Evolutionary conservation across 2,113 vertebrate genomes (phyloP).

Genomic region (Bufo gargarizans): DNA sequence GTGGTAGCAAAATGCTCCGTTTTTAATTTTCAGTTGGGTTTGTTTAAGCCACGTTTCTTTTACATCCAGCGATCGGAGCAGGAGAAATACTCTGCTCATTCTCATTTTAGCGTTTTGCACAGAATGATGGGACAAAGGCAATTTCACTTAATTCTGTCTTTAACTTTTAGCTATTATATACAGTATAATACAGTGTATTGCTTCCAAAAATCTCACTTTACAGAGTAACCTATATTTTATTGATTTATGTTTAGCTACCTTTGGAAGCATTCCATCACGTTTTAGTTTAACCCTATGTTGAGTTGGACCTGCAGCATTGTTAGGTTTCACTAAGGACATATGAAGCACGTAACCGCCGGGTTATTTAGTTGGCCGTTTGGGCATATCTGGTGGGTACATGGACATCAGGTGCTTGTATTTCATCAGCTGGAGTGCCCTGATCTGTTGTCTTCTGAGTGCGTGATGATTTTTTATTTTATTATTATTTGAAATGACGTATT

Average conservation of each 20-base stretch:
- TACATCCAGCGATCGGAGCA: neutral
- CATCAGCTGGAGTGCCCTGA: neutral
- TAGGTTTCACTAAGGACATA: neutral
- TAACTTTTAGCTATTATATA: conserved; percentile 11
- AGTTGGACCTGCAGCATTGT: neutral
- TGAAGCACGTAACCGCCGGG: neutral
- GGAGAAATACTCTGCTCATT: neutral
- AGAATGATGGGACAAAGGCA: conserved; percentile 36
- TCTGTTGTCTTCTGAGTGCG: too few relatives aligned
- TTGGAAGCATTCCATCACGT: neutral
- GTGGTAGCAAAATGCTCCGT: neutral
- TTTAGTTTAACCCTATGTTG: neutral
- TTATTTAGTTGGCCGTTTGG: neutral
- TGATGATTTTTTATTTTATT: too few relatives aligned
- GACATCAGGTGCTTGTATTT: neutral
- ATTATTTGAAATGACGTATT: neutral
- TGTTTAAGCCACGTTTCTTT: neutral
- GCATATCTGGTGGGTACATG: neutral
- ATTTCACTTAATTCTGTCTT: neutral
- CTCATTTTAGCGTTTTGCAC: conserved; percentile 45
- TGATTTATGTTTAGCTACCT: neutral
- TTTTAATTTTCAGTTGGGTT: neutral
- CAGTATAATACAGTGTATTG: neutral
- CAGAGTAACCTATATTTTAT: conserved; percentile 18
- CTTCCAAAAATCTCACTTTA: neutral